phyloP scores from a whole-genome alignment of 2,888 invertebrate species.

The Platynereis dumerilii region DNA sequence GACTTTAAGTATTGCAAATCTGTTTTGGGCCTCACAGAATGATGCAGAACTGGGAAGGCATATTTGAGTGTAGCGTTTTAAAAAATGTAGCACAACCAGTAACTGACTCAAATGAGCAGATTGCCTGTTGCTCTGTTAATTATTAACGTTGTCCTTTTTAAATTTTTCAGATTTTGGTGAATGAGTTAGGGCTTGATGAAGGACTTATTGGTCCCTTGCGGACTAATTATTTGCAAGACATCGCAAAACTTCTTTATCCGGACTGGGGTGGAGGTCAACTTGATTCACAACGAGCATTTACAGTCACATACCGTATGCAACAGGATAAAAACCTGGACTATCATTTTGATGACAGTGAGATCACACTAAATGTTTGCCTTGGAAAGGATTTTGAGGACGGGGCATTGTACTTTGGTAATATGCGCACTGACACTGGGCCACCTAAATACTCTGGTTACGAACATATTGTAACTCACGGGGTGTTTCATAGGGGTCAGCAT shows the following conservation, averaged over 20 bases:
- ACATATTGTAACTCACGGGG: slow-evolving; percentile 51
- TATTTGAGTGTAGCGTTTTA: background rate
- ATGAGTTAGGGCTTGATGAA: slow-evolving; percentile 63
- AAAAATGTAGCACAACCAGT: background rate
- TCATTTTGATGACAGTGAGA: slow-evolving; percentile 66
- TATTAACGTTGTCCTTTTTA: too few species aligned
- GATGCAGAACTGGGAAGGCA: too few species aligned
- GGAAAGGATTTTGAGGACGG: slow-evolving; percentile 61
- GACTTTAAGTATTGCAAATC: too few species aligned
- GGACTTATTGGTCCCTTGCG: slow-evolving; percentile 58
- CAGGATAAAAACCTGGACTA: slow-evolving; percentile 60
- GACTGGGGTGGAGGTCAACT: slow-evolving; percentile 58
- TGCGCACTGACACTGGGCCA: slow-evolving; percentile 44
- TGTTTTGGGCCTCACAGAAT: too few species aligned
- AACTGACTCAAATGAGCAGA: background rate
- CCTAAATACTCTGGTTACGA: slow-evolving; percentile 34
- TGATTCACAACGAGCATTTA: slow-evolving; percentile 65
- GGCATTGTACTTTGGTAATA: slow-evolving; percentile 60
- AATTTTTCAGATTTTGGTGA: slow-evolving; percentile 56
- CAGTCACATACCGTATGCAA: slow-evolving; percentile 58
- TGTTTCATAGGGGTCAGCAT: slow-evolving; percentile 64
- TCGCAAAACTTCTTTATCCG: slow-evolving; percentile 57
- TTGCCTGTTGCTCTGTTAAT: too few species aligned
- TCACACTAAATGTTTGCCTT: slow-evolving; percentile 64
- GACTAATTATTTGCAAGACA: slow-evolving; percentile 55